phyloP scores from a whole-genome alignment of 2,888 invertebrate species.

The Diogma glabrata region DNA sequence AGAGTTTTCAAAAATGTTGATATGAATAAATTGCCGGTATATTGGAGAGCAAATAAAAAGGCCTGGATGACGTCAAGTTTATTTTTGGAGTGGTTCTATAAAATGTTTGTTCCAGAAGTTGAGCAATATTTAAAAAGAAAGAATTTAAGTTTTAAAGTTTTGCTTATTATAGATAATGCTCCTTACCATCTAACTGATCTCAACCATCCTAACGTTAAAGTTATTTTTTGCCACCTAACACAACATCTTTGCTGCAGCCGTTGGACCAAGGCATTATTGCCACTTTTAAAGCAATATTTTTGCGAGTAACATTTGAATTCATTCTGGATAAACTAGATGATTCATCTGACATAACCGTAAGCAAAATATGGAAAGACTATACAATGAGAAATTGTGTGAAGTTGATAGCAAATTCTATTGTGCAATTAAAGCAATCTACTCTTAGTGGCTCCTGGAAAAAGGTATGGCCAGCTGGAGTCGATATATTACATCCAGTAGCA shows the following conservation, averaged over 20 bases:
- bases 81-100: background rate
- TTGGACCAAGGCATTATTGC: background rate
- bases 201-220: background rate
- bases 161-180: conserved; percentile 4
- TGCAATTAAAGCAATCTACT: too few species aligned
- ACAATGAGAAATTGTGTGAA: too few species aligned
- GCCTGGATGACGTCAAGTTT: background rate
- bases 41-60: conserved; percentile 2
- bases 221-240: background rate
- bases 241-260: background rate
- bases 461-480: too few species aligned
- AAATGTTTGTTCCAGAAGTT: background rate
- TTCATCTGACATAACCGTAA: too few species aligned
- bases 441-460: too few species aligned
- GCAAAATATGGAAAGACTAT: too few species aligned
- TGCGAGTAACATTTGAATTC: background rate
- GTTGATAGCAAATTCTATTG: too few species aligned
- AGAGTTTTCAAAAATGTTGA: conserved; percentile 7
- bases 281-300: background rate
- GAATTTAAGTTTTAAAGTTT: conserved; percentile 4
- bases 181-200: background rate
- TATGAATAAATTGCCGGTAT: conserved; percentile 6
- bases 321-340: background rate
- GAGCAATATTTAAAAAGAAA: background rate
- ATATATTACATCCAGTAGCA: too few species aligned